Base-by-base conservation (phyloP, 2,797 vertebrate species). In the Spizella passerina region DNA sequence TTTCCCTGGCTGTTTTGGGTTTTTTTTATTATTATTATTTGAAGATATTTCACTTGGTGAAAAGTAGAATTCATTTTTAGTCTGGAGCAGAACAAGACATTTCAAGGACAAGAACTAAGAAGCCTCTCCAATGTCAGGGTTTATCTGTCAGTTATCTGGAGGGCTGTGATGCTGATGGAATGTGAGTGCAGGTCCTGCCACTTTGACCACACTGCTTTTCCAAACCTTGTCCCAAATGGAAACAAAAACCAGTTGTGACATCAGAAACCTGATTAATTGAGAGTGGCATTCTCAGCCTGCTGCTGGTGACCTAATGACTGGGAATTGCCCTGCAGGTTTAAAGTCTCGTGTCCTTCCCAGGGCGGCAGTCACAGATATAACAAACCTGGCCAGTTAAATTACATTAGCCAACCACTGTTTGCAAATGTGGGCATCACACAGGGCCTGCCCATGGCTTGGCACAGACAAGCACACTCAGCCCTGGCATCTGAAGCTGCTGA, bases 211-310 rank as follows among this genome's bases (percentile, higher is more conserved):
- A 46, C 23, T 3, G 22, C 43, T 53, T 34, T 89, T 59, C 84
- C 81, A 76, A 86, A 57, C 29, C 34, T 93, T 5, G 6, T 91
- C 82, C 77, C 69, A 4, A 82, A 92, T 16, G 69, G 82, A 95
- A 97, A 96, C 88, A 96, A 91, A 92, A 94, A 32, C 8, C 82
- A 86, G 66, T 69, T 94, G 86, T 78, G 83, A 83, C 68, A 63
- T 75, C 66, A 90, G 88, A 97, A 97, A 97, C 93, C 96, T 97
- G 97, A 98, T 98, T 98, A 98, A 98, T 98, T 98, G 97, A 98
- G 96, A 98, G 96, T 98, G 98, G 98, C 98, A 97, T 96, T 97
- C 93, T 91, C 94, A 97, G 96, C 94, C 97, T 93, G 93, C 96
- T 97, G 96, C 97, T 95, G 95, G 98, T 98, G 98, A 98, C 96